Evolutionary conservation across 2,113 vertebrate genomes (phyloP).

Genomic region (Pao palembangensis): DNA sequence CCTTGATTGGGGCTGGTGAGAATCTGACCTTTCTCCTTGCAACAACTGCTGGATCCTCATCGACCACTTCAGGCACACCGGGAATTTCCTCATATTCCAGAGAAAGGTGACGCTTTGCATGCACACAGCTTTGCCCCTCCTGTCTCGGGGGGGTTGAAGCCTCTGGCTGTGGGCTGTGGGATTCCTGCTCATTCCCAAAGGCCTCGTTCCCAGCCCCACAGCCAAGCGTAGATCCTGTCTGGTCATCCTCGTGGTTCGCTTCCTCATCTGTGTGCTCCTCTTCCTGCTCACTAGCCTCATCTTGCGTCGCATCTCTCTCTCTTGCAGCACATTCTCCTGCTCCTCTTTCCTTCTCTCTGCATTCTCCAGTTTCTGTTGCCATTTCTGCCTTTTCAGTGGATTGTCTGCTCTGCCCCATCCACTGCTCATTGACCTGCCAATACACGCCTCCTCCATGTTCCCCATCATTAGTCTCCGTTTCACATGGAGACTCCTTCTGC

Average conservation of each 20-base stretch:
- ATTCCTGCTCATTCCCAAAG: slow-evolving; percentile 76
- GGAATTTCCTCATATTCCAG: slow-evolving; percentile 80
- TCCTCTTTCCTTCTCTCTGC: slow-evolving; percentile 6
- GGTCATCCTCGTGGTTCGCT: slow-evolving; percentile 23
- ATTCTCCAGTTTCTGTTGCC: slow-evolving; percentile 15
- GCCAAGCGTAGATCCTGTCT: slow-evolving; percentile 35
- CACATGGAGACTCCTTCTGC: slow-evolving; percentile 27
- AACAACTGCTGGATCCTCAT: slow-evolving; percentile 71
- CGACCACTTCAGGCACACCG: slow-evolving; percentile 77
- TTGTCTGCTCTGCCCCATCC: slow-evolving; percentile 44
- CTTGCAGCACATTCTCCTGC: slow-evolving; percentile 5
- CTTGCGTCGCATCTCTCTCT: slow-evolving; percentile 24
- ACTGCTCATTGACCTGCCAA: slow-evolving; percentile 45
- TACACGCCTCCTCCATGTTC: slow-evolving; percentile 42
- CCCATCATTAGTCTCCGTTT: slow-evolving; percentile 1
- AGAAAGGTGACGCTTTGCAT: slow-evolving; percentile 18
- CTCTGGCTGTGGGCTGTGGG: slow-evolving; percentile 45
- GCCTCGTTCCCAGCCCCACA: slow-evolving; percentile 80
- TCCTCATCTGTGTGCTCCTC: neutral
- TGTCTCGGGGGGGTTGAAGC: slow-evolving; percentile 25
- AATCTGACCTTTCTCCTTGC: slow-evolving; percentile 78
- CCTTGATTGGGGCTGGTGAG: slow-evolving; percentile 85
- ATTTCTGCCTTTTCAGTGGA: slow-evolving; percentile 7
- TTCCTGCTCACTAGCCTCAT: slow-evolving; percentile 24
- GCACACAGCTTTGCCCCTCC: slow-evolving; percentile 14